Conservation (phyloP, 30 jellyfish, hydroid and myxozoan genomes). For the Calvadosia cruxmelitensis region DNA sequence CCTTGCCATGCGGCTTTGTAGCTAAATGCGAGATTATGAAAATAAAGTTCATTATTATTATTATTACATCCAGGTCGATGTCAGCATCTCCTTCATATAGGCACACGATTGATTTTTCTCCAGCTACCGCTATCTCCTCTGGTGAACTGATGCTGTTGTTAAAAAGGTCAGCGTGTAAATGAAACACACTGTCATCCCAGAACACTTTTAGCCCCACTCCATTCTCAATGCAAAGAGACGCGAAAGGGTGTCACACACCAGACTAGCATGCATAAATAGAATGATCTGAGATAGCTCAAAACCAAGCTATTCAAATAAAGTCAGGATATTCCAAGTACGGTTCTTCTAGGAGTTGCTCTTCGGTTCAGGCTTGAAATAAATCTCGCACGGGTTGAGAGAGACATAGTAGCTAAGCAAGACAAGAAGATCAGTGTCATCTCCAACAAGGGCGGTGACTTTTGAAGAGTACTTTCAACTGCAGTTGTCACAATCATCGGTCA, state of each 20-base stretch:
- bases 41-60: too few relatives aligned
- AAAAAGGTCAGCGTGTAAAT: constrained; percentile 18
- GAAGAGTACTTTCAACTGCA: constrained; percentile 19
- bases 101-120: constrained; percentile 26
- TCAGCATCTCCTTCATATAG: constrained; percentile 24
- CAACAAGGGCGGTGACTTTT: constrained; percentile 13
- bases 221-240: not conserved
- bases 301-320: constrained; percentile 6
- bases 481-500: constrained; percentile 23
- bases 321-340: constrained; percentile 20
- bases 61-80: constrained; percentile 25
- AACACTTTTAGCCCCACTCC: constrained; percentile 4
- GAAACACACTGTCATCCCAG: constrained; percentile 14
- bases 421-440: too few relatives aligned
- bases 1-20: too few relatives aligned
- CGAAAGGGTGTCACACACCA: constrained; percentile 6
- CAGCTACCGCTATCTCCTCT: constrained; percentile 21
- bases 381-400: constrained; percentile 18
- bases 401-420: constrained; percentile 22
- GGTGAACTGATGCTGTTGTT: constrained; percentile 9
- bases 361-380: constrained; percentile 32
- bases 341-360: constrained; percentile 17
- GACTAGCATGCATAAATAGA: constrained; percentile 3
- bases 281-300: not conserved
- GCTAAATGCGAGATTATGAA: too few relatives aligned